Evolutionary conservation across 2,888 invertebrate genomes (phyloP).

Genomic region (Eubasilissa splendida): DNA sequence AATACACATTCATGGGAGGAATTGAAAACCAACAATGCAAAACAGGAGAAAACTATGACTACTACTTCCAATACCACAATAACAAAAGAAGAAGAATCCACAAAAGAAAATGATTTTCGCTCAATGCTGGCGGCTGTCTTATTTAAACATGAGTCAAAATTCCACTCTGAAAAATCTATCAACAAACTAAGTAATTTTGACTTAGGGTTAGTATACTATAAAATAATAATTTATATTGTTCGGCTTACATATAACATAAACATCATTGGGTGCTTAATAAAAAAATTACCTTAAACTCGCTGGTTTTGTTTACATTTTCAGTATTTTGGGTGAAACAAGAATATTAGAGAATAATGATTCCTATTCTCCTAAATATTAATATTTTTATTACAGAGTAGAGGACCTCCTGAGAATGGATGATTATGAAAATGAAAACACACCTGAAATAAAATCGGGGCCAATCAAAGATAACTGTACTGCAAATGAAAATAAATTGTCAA

Average conservation of each 20-base stretch:
- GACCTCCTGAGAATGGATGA: not conserved
- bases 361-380: too few species aligned
- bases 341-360: not conserved
- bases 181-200: not conserved
- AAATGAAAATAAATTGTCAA: constrained; percentile 28
- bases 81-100: not conserved
- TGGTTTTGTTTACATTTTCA: not conserved
- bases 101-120: constrained; percentile 6
- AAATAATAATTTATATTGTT: not conserved
- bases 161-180: too few species aligned
- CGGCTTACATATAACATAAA: not conserved
- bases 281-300: not conserved
- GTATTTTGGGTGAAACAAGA: not conserved
- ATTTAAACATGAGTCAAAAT: constrained; percentile 4
- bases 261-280: not conserved
- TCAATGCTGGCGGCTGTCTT: not conserved
- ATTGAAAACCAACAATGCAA: not conserved
- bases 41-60: constrained; percentile 1
- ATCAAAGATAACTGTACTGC: too few species aligned
- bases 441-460: constrained; percentile 9
- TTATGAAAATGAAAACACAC: constrained; percentile 6
- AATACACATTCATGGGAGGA: not conserved
- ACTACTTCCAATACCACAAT: not conserved
- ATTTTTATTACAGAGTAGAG: constrained; percentile 15
- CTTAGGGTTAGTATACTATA: not conserved